Evolutionary conservation across 2,797 vertebrate genomes (phyloP), one percentile per base, ranked within the genome.

Genomic region (Hydrophis major): DNA sequence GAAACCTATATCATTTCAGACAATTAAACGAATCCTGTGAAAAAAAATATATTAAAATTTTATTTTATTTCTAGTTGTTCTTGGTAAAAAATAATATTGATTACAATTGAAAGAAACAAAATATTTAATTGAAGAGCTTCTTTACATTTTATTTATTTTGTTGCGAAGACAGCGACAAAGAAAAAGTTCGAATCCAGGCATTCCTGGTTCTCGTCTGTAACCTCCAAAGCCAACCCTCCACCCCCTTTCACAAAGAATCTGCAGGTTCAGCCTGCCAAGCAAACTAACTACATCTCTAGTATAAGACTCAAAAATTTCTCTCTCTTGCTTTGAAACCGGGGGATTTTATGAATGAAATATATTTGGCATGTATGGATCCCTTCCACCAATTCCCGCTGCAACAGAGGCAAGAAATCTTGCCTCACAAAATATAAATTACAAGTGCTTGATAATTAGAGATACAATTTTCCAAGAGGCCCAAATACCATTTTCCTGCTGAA

Each of bases 281-380:
- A 63, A n/a, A 2, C 55, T 20, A 27, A 13, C 42, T 20, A 92
- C 50, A 86, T 5, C 20, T 42, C 32, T 20, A 11, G 4, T 59
- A n/a, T 2, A 83, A 28, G 22, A 7, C n/a, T 8, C 88, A 20
- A 28, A 28, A 27, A 6, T 4, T 42, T 59, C 55, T 18, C 0
- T 20, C 7, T 18, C 18, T 18, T 60, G 20, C 11, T 89, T 25
- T 37, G 92, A 92, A 88, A 53, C 86, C 4, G 55, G 0, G 0
- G 32, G 86, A 18, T 66, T 14, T 92, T 74, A 66, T 63, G 60
- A 88, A 50, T 50, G 7, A 0, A 0, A 11, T 12, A 20, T 0
- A 1, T 93, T 94, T 94, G 93, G 94, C 95, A 91, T 91, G 27
- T 91, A 0, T 7, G 37, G 0, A 8, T 56, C 1, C 93, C 28